Evolutionary conservation across 2,113 vertebrate species (phyloP).

Genomic region (Dryoscopus gambensis): DNA sequence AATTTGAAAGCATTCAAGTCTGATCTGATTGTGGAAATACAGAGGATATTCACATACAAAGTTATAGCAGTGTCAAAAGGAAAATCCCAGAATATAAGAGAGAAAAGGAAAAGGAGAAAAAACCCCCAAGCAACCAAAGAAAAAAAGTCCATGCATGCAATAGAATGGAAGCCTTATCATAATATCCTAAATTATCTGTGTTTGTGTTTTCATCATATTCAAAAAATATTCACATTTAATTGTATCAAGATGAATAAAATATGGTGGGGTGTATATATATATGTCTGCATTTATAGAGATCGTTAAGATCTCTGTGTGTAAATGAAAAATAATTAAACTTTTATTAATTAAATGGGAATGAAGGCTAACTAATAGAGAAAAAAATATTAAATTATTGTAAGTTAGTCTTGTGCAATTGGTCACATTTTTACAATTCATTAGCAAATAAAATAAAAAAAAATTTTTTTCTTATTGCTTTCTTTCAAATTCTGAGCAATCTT

Average conservation of each 20-base stretch:
- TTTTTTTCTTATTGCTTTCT: neutral
- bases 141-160: neutral
- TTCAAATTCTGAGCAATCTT: neutral
- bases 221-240: neutral
- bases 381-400: neutral
- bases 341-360: neutral
- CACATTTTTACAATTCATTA: neutral
- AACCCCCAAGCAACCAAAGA: rapidly evolving
- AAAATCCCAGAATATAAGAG: neutral
- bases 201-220: neutral
- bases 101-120: neutral
- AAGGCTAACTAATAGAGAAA: neutral
- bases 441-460: neutral
- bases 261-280: neutral
- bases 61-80: neutral
- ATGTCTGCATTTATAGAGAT: neutral
- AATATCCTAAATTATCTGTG: neutral
- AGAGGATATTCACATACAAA: neutral
- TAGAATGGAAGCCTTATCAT: neutral
- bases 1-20: neutral
- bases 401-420: neutral
- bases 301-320: neutral
- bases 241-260: neutral
- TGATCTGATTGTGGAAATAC: neutral
- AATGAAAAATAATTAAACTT: neutral